A percentile compares a stretch with the other conserved stretches of the same genome.
Conservation (phyloP, 2,113 vertebrate species). For the Numida meleagris region DNA sequence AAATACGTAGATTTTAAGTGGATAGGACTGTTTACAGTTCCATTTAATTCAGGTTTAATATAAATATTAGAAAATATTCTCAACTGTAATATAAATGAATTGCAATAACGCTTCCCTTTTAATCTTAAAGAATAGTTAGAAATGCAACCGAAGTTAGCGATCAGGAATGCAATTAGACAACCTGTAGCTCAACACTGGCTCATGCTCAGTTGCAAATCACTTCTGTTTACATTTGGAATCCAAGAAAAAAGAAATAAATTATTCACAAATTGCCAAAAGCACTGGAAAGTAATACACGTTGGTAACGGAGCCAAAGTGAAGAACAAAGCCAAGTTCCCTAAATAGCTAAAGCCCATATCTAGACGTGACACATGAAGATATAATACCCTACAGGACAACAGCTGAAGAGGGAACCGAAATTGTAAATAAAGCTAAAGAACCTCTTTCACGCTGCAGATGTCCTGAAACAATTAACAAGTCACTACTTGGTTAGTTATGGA, state of each 20-base stretch:
- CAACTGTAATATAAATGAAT: background rate
- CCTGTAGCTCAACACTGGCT: background rate
- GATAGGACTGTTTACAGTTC: background rate
- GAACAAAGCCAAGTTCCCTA: background rate
- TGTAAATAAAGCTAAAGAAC: background rate
- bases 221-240: background rate
- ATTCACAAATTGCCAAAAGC: background rate
- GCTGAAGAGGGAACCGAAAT: background rate
- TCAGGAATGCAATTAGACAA: background rate
- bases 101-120: background rate
- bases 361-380: background rate
- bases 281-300: background rate
- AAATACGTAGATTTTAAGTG: background rate
- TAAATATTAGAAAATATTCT: background rate
- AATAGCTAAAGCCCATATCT: background rate
- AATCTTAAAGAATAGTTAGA: background rate
- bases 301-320: background rate
- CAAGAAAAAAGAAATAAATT: background rate
- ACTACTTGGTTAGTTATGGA: background rate
- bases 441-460: background rate
- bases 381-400: background rate
- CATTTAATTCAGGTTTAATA: background rate
- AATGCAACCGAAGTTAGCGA: background rate
- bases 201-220: conserved; percentile 5
- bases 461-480: background rate